Evolutionary conservation across 1,140 invertebrate species (phyloP), one percentile per base, ranked within the genome.

Genomic region (Ruditapes philippinarum): DNA sequence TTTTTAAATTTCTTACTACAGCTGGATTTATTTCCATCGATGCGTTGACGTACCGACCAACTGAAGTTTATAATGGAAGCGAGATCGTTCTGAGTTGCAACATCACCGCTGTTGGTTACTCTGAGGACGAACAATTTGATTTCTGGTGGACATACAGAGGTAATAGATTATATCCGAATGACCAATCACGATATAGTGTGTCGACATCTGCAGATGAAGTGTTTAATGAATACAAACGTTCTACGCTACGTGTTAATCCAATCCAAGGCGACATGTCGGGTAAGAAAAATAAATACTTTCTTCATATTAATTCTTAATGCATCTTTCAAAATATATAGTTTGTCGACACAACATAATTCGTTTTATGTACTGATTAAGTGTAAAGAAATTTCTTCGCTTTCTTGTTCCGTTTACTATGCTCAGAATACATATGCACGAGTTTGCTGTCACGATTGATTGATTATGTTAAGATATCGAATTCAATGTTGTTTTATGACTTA

Each of bases 131-230:
- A 22, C 7, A 33, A 7, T 78, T 88, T 28, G 60, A 17, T 2
- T 49, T 79, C 40, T 62, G 76, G 57, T 88, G 85, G 85, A 79
- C 57, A 5, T 80, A 33, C 36, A 51, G 49, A 25, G 42, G 62
- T 9, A 78, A 31, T 14, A 3, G n/a, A n/a, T 49, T 88, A 17
- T 51, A 65, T 12, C 85, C 85, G 9, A 79, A 57, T 0, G 25
- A 25, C n/a, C 31, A 38, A n/a, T 88, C 85, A 33, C 74, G 74
- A n/a, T 88, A 68, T 33, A 33, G 22, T 42, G 57, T 73, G 62
- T 68, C 60, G 31, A 28, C 19, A 28, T 38, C 42, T 19, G 22
- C 76, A 2, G 57, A 88, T n/a, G 12, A 54, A 31, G 19, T 17
- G 31, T 11, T 70, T 25, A 68, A 42, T 19, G 85, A 88, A 54